Percentiles rank a stretch among this genome's conserved stretches.
Evolutionary conservation across 2,888 invertebrate genomes (phyloP).

Genomic region (Aspidiotus rigidus): DNA sequence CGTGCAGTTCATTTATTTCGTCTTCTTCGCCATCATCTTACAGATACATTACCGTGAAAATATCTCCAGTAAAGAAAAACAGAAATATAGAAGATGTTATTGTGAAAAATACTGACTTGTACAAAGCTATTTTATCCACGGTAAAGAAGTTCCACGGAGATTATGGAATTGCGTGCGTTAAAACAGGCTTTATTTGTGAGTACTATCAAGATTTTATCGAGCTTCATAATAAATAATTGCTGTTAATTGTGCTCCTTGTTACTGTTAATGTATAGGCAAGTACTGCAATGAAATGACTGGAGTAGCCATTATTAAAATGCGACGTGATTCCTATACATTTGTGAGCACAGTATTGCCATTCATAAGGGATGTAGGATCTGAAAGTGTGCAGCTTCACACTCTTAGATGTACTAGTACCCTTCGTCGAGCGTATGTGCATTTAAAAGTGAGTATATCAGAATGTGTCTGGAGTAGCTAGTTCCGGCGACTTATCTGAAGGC

Average conservation of each 20-base stretch:
- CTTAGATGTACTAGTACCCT: constrained; percentile 69
- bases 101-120: constrained; percentile 18
- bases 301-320: constrained; percentile 60
- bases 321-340: constrained; percentile 67
- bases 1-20: background rate
- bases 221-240: background rate
- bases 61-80: constrained; percentile 11
- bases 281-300: constrained; percentile 69
- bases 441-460: constrained; percentile 45
- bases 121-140: constrained; percentile 20
- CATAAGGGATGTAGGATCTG: constrained; percentile 56
- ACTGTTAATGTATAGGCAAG: constrained; percentile 51
- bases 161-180: constrained; percentile 61
- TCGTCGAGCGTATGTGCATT: constrained; percentile 66
- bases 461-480: background rate
- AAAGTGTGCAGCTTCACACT: constrained; percentile 54
- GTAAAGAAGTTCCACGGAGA: constrained; percentile 60
- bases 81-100: background rate
- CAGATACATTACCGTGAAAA: constrained; percentile 19
- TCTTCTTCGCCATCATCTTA: background rate
- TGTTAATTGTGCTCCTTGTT: background rate
- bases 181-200: constrained; percentile 52
- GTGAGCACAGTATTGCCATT: constrained; percentile 60
- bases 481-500: no score
- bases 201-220: constrained; percentile 2